Evolutionary conservation across 2,797 vertebrate species (phyloP).

Genomic region (Enoplosus armatus): DNA sequence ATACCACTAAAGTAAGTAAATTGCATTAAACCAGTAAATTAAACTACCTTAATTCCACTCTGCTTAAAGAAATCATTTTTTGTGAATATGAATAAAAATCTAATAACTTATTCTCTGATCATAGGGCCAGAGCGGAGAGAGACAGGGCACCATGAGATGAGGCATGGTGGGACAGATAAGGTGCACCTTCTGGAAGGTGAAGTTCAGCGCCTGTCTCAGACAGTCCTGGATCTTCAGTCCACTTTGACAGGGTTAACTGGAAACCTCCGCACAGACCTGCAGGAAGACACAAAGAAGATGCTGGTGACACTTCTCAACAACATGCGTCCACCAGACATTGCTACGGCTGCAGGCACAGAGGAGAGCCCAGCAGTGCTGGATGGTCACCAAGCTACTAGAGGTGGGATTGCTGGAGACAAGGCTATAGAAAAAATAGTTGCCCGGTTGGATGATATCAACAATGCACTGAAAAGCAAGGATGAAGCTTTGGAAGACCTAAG

Average conservation of each 20-base stretch:
- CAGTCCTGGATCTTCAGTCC: slow-evolving; percentile 92
- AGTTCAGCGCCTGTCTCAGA: slow-evolving; percentile 92
- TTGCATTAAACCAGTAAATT: background rate
- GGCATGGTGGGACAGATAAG: slow-evolving; percentile 84
- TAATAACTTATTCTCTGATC: slow-evolving; percentile 7
- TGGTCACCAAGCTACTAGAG: slow-evolving; percentile 82
- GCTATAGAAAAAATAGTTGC: slow-evolving; percentile 89
- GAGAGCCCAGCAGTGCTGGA: slow-evolving; percentile 83
- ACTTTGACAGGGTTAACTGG: slow-evolving; percentile 88
- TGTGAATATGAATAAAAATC: background rate
- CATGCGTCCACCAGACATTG: slow-evolving; percentile 83
- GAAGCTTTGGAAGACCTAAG: slow-evolving; percentile 90
- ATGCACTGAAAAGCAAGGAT: slow-evolving; percentile 89
- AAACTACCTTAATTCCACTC: background rate
- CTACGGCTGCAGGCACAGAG: slow-evolving; percentile 74
- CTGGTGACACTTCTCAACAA: slow-evolving; percentile 89
- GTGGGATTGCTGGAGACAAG: slow-evolving; percentile 74
- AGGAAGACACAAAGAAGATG: slow-evolving; percentile 92
- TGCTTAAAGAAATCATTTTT: background rate
- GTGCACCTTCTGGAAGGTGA: slow-evolving; percentile 92
- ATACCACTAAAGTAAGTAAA: background rate
- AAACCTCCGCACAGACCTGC: slow-evolving; percentile 89
- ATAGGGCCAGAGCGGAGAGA: slow-evolving; percentile 82
- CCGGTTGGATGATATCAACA: slow-evolving; percentile 89
- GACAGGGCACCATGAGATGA: slow-evolving; percentile 75